A percentile compares a stretch with the other conserved stretches of the same genome.
Evolutionary conservation across 1,140 invertebrate genomes (phyloP).

Genomic region (Leptonema lineaticorne): DNA sequence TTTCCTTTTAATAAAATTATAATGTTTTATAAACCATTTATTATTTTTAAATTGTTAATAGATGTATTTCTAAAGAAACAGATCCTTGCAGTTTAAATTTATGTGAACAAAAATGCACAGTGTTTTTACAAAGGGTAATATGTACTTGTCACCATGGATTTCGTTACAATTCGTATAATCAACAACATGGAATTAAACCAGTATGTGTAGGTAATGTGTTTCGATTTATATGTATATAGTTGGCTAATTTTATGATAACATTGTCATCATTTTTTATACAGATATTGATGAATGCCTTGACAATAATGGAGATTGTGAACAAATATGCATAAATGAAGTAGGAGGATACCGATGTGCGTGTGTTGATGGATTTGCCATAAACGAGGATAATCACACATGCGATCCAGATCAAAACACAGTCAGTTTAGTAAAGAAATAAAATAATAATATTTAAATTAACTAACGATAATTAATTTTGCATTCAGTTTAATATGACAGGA

Average conservation of each 20-base stretch:
- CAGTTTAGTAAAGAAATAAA: not conserved
- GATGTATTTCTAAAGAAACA: slow-evolving; percentile 60
- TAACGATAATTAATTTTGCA: too few relatives aligned
- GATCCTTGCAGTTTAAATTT: slow-evolving; percentile 64
- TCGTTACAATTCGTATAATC: slow-evolving; percentile 59
- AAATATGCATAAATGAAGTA: slow-evolving; percentile 61
- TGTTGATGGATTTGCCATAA: slow-evolving; percentile 53
- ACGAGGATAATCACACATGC: slow-evolving; percentile 63
- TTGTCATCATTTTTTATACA: slow-evolving; percentile 45
- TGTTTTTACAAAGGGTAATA: slow-evolving; percentile 61
- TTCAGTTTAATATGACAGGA: slow-evolving; percentile 29
- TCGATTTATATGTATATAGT: slow-evolving; percentile 18
- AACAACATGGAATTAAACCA: slow-evolving; percentile 55
- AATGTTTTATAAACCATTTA: not conserved
- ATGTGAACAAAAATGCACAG: slow-evolving; percentile 65
- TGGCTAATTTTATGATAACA: not conserved
- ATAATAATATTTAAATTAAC: not conserved
- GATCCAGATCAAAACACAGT: slow-evolving; percentile 42
- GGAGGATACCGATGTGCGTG: slow-evolving; percentile 62
- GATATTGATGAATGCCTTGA: slow-evolving; percentile 71
- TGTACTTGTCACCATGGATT: slow-evolving; percentile 66
- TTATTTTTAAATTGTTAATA: slow-evolving; percentile 43
- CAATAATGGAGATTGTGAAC: slow-evolving; percentile 62
- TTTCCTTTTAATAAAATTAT: not conserved
- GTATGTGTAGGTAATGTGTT: slow-evolving; percentile 64